Evolutionary conservation across 2,113 vertebrate genomes (phyloP).

Genomic region (Colius striatus): DNA sequence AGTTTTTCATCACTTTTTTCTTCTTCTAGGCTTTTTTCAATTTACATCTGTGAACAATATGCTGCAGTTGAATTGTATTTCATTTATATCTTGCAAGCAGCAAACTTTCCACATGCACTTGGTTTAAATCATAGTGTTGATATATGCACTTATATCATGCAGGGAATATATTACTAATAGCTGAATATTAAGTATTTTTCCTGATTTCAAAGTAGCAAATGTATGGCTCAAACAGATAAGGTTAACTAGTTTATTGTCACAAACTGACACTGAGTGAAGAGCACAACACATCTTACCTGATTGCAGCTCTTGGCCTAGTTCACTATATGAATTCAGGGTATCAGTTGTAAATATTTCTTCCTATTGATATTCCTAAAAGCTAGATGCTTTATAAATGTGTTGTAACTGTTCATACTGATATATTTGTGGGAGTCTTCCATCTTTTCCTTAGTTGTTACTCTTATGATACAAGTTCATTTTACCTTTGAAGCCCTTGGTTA

Average conservation of each 20-base stretch:
- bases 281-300: neutral
- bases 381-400: neutral
- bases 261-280: neutral
- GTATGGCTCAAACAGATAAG: neutral
- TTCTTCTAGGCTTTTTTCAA: neutral
- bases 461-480: neutral
- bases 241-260: neutral
- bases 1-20: neutral
- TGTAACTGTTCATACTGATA: neutral
- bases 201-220: neutral
- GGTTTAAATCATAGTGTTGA: neutral
- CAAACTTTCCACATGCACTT: neutral
- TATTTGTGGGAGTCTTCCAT: neutral
- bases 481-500: neutral
- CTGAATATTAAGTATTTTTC: neutral
- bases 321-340: neutral
- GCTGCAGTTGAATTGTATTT: neutral
- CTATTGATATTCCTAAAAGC: fast-evolving
- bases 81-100: neutral
- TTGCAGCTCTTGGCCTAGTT: neutral
- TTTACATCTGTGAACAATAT: neutral
- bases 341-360: neutral
- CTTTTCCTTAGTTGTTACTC: neutral
- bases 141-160: neutral
- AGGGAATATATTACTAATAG: neutral